These are phyloP conservation scores for Drosophila putrida DNA, from an alignment of 2,888 invertebrate genomes.

Conservation along the genomic window DNA sequence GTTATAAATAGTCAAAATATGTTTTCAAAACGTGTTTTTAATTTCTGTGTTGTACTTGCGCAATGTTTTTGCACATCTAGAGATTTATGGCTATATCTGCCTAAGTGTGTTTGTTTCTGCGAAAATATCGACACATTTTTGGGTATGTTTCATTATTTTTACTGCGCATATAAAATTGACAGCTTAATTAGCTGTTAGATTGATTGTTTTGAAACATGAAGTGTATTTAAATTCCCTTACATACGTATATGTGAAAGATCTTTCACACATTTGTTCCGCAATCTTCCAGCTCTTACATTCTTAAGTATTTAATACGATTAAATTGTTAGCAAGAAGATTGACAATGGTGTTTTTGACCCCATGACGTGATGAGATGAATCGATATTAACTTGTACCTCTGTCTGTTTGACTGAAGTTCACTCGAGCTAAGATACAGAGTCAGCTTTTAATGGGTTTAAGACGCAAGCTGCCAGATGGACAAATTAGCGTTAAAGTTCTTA, in stretches of 20 bases:
- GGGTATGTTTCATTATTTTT: constrained; percentile 52
- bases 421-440: too few relatives aligned
- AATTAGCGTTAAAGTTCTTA: too few relatives aligned
- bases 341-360: constrained; percentile 4
- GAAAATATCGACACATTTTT: constrained; percentile 49
- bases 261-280: constrained; percentile 7
- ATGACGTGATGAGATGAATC: not conserved
- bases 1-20: constrained; percentile 49
- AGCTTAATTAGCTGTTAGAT: constrained; percentile 39
- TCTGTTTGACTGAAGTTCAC: not conserved
- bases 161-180: constrained; percentile 56
- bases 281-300: constrained; percentile 9
- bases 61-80: constrained; percentile 52
- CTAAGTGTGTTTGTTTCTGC: constrained; percentile 1
- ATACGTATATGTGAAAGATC: not conserved
- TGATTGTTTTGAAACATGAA: not conserved
- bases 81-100: constrained; percentile 13
- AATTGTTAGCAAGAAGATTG: not conserved
- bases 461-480: too few relatives aligned
- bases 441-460: too few relatives aligned
- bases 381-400: not conserved
- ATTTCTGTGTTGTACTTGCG: constrained; percentile 37
- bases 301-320: constrained; percentile 12
- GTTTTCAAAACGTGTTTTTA: constrained; percentile 37
- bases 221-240: not conserved